These are phyloP conservation scores for Spea hammondii DNA, from an alignment of 2,797 vertebrate genomes.

Conservation along the genomic window DNA sequence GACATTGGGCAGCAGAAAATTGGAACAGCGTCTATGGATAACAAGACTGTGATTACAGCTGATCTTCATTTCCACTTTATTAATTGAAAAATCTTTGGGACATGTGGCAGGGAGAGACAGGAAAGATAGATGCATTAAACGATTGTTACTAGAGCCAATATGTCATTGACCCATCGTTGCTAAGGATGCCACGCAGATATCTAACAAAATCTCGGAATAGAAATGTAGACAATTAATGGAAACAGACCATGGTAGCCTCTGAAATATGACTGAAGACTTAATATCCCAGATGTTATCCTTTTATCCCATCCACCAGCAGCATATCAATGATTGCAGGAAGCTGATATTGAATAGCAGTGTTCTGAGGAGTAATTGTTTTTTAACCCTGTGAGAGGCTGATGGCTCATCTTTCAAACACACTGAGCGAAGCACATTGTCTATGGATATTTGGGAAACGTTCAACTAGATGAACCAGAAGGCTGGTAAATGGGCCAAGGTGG, in stretches of 20 bases:
- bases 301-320: conserved; percentile 23
- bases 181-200: background rate
- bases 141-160: conserved; percentile 44
- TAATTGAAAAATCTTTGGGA: conserved; percentile 50
- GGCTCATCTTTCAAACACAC: too few relatives aligned
- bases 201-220: conserved; percentile 27
- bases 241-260: conserved; percentile 18
- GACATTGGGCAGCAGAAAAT: conserved; percentile 42
- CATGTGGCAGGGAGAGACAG: conserved; percentile 42
- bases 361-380: too few relatives aligned
- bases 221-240: conserved; percentile 31
- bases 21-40: conserved; percentile 41
- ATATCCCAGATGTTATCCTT: conserved; percentile 38
- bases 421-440: too few relatives aligned
- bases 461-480: too few relatives aligned
- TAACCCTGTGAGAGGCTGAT: too few relatives aligned
- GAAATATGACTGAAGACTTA: conserved; percentile 35
- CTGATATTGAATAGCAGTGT: too few relatives aligned
- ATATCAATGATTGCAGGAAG: conserved; percentile 11
- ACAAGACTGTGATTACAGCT: conserved; percentile 48
- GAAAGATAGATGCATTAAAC: conserved; percentile 38
- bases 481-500: too few relatives aligned
- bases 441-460: too few relatives aligned
- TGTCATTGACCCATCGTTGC: conserved; percentile 17
- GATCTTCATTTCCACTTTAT: conserved; percentile 51